Percentiles rank a stretch among this genome's conserved stretches.
These are phyloP conservation scores for Orthosia gothica DNA, from an alignment of 2,888 invertebrate species.

Conservation along the genomic window DNA sequence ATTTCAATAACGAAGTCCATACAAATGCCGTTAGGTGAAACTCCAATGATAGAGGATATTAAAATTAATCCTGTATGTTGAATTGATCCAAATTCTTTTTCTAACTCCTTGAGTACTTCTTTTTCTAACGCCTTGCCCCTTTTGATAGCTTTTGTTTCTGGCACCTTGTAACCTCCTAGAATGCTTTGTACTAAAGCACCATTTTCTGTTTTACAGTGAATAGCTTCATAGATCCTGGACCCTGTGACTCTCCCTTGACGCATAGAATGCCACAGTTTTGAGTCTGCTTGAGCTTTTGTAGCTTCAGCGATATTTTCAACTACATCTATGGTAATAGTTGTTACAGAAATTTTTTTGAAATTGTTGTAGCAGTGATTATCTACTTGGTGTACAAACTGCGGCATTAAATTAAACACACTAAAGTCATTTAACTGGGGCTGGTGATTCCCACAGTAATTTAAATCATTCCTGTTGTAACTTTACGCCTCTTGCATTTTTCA, in stretches of 20 bases:
- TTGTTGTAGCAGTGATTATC: constrained; percentile 8
- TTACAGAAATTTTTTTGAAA: constrained; percentile 7
- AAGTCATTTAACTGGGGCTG: constrained; percentile 15
- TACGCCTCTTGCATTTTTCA: constrained; percentile 18
- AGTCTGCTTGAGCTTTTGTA: no score
- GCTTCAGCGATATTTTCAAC: no score
- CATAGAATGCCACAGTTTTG: no score
- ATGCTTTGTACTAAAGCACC: no score
- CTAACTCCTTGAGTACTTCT: no score
- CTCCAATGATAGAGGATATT: constrained; percentile 22
- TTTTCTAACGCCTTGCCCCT: no score
- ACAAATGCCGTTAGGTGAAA: constrained; percentile 26
- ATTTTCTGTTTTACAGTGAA: no score
- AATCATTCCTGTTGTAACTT: constrained; percentile 18
- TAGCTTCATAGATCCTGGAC: no score
- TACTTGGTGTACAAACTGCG: constrained; percentile 19
- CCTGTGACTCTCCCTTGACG: no score
- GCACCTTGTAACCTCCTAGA: no score
- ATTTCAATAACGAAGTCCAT: constrained; percentile 27
- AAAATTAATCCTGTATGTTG: constrained; percentile 25
- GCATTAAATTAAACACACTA: constrained; percentile 17
- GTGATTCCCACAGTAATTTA: no score
- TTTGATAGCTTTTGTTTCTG: constrained; percentile 15
- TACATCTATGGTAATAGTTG: no score
- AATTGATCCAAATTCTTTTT: constrained; percentile 20